These are phyloP conservation scores for Porites australiensis DNA, from an alignment of 64 coral and sea anemone genomes.

Conservation along the genomic window DNA sequence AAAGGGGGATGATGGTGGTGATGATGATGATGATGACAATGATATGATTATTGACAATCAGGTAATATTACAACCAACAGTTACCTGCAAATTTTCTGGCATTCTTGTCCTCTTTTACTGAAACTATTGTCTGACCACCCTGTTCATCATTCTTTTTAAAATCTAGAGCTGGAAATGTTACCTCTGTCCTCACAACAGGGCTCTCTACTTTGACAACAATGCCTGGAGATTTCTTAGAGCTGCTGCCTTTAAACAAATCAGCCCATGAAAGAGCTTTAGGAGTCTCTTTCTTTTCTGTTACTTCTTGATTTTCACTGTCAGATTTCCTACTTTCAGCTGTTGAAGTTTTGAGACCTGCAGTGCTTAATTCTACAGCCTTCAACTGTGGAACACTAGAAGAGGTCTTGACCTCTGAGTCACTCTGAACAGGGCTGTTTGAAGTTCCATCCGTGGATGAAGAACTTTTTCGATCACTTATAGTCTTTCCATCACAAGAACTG, in stretches of 20 bases:
- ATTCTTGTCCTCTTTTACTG: slow-evolving; percentile 74
- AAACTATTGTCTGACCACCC: slow-evolving; percentile 18
- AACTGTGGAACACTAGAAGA: not conserved
- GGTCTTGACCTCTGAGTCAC: slow-evolving; percentile 55
- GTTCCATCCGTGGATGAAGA: slow-evolving; percentile 41
- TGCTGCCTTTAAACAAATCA: slow-evolving; percentile 61
- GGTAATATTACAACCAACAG: not conserved
- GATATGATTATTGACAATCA: not conserved
- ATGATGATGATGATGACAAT: not conserved
- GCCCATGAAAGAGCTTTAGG: slow-evolving; percentile 45
- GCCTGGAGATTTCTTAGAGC: not conserved
- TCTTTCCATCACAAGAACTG: slow-evolving; percentile 28
- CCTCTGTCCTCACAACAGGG: slow-evolving; percentile 6
- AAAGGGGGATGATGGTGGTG: not conserved
- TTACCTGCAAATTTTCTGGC: slow-evolving; percentile 85
- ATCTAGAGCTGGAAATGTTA: not conserved
- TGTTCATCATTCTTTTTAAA: slow-evolving; percentile 73
- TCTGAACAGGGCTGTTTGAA: slow-evolving; percentile 64
- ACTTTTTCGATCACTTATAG: not conserved
- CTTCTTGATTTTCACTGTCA: not conserved
- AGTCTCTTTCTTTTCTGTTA: not conserved
- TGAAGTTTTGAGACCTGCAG: not conserved
- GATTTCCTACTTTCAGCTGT: not conserved
- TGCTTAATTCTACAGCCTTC: not conserved
- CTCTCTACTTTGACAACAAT: slow-evolving; percentile 9